Evolutionary conservation across 2,888 invertebrate genomes (phyloP), one percentile per base, ranked within the genome.

Genomic region (Sthenelais limicola): DNA sequence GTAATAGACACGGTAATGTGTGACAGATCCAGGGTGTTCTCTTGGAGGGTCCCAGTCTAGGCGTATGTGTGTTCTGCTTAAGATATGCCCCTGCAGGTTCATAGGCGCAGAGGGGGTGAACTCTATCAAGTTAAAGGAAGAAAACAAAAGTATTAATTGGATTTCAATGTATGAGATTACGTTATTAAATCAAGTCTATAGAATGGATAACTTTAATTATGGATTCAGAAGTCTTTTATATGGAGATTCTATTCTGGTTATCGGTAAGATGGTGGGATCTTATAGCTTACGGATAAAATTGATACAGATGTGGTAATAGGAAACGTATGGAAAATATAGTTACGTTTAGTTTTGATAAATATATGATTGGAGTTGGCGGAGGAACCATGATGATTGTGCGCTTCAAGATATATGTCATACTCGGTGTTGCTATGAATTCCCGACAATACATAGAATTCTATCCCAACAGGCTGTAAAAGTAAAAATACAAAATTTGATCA

Each of bases 31-130:
- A 9, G 62, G 58, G n/a, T 58, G 35, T 12, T 21, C 32, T 12
- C 4, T 12, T 18, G 71, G 71, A 1, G 32, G 47, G 62, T 62
- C 71, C 71, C 71, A 71, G 32, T 47, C 58, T 21, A 71, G 49
- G 1, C 47, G 32, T 30, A 62, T 43, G n/a, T 58, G 32, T 9
- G 49, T 33, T 15, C 24, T 15, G n/a, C 58, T 47, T 15, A 71
- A 26, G 2, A 71, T 24, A 1, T 7, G 7, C 1, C 71, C 71
- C 4, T 56, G 71, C 62, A 71, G 43, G 38, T 54, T 52, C 1
- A 15, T 12, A 4, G 70, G 70, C 26, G 35, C 35, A 21, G 54
- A 54, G n/a, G 54, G 52, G 12, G 28, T 70, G 33, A 70, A 54
- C 28, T 70, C 70, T 70, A 62, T n/a, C 5, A 43, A 62, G 21